Evolutionary conservation across 23 tunicate genomes (phyloP).

Genomic region (Halocynthia aurantium): DNA sequence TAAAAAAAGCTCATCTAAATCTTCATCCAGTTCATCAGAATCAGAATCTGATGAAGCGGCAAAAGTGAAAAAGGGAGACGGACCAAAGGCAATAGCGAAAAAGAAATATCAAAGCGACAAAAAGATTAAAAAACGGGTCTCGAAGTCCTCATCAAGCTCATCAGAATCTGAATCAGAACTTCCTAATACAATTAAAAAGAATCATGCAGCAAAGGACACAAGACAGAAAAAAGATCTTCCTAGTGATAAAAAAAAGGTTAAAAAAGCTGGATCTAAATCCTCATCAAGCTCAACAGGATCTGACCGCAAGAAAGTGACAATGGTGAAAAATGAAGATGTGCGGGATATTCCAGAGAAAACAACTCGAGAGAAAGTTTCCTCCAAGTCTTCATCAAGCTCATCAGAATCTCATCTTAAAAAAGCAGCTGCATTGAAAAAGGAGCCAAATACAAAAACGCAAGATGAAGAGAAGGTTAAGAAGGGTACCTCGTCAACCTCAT

Average conservation of each 20-base stretch:
- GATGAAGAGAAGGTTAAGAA: no score
- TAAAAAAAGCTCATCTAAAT: not conserved
- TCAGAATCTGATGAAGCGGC: constrained; percentile 4
- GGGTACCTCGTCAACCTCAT: no score
- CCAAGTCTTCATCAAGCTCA: constrained; percentile 10
- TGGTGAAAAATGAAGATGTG: no score
- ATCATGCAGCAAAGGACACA: not conserved
- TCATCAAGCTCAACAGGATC: constrained; percentile 8
- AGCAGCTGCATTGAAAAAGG: not conserved
- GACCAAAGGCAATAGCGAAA: not conserved
- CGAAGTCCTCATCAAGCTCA: not conserved
- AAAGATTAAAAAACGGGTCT: not conserved
- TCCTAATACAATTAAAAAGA: not conserved
- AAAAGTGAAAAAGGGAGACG: not conserved
- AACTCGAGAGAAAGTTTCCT: not conserved
- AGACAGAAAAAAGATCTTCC: not conserved
- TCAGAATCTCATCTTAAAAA: not conserved
- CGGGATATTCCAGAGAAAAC: no score
- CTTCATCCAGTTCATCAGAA: constrained; percentile 10
- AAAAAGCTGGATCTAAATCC: not conserved
- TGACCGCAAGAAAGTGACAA: not conserved
- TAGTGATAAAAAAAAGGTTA: no score
- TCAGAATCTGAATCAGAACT: no score
- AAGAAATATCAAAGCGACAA: no score
- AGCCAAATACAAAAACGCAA: no score